phyloP scores from a whole-genome alignment of 2,797 vertebrate species.

The Sebastes dallii region DNA sequence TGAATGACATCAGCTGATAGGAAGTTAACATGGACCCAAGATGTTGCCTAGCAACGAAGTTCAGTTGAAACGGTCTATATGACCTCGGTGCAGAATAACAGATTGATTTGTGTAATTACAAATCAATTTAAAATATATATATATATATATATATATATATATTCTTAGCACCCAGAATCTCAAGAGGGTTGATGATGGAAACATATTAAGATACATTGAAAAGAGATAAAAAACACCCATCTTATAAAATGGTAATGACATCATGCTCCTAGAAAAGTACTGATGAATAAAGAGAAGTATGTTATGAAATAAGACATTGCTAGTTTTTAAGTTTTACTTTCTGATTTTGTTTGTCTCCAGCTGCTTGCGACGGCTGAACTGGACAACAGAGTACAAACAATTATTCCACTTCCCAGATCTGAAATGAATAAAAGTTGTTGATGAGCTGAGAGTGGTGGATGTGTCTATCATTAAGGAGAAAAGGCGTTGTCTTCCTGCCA shows the following conservation, averaged over 20 bases:
- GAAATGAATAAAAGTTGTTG: rapidly evolving
- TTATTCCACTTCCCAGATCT: background rate
- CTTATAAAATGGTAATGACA: conserved; percentile 15
- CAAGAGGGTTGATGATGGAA: background rate
- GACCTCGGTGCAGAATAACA: conserved; percentile 56
- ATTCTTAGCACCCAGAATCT: conserved; percentile 25
- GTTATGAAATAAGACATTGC: background rate
- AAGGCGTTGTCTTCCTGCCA: conserved; percentile 23
- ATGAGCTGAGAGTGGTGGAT: conserved; percentile 1
- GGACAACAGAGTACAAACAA: background rate
- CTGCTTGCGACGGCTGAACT: too few species aligned
- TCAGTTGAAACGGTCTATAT: conserved; percentile 4
- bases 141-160: too few species aligned
- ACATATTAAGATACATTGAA: background rate
- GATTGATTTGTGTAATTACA: background rate
- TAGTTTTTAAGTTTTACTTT: too few species aligned
- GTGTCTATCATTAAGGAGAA: background rate
- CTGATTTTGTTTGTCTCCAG: too few species aligned
- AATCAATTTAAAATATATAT: background rate
- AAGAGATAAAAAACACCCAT: background rate
- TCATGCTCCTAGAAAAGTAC: conserved; percentile 62
- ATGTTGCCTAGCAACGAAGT: background rate
- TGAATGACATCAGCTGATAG: background rate
- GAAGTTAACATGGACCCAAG: background rate
- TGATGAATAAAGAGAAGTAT: background rate